Evolutionary conservation across 2,888 invertebrate genomes (phyloP).

Genomic region (Tipula lateralis): DNA sequence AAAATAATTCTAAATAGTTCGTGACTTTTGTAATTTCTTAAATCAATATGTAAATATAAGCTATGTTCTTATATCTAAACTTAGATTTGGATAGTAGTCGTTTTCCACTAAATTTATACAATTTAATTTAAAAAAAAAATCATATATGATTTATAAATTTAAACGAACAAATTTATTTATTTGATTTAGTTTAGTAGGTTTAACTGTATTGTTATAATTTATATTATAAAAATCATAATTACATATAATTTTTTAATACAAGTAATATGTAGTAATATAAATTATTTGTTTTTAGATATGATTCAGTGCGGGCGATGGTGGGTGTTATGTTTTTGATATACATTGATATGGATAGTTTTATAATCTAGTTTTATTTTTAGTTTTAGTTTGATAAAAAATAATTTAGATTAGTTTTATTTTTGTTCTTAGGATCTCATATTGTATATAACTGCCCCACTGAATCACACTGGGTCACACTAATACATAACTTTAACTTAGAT

Average conservation of each 20-base stretch:
- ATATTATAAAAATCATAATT: neutral
- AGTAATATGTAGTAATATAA: constrained; percentile 5
- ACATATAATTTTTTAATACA: neutral
- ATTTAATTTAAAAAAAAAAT: no score
- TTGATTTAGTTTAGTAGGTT: neutral
- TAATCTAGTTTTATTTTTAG: neutral
- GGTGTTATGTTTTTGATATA: neutral
- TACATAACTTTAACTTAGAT: neutral
- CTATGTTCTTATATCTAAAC: no score
- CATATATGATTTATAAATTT: neutral
- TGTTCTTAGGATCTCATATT: neutral
- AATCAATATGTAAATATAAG: no score
- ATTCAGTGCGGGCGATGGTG: neutral
- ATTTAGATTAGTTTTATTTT: neutral
- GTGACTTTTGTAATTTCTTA: no score
- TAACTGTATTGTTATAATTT: neutral
- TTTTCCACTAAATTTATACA: no score
- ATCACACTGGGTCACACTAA: neutral
- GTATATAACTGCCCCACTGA: neutral
- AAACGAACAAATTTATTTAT: neutral
- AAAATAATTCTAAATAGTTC: no score
- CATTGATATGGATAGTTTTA: neutral
- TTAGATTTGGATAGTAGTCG: no score
- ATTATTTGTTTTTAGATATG: neutral
- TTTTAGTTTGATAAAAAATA: neutral